These are phyloP conservation scores for Drosophila aldrichi DNA, from an alignment of 2,888 invertebrate species.

Conservation along the genomic window DNA sequence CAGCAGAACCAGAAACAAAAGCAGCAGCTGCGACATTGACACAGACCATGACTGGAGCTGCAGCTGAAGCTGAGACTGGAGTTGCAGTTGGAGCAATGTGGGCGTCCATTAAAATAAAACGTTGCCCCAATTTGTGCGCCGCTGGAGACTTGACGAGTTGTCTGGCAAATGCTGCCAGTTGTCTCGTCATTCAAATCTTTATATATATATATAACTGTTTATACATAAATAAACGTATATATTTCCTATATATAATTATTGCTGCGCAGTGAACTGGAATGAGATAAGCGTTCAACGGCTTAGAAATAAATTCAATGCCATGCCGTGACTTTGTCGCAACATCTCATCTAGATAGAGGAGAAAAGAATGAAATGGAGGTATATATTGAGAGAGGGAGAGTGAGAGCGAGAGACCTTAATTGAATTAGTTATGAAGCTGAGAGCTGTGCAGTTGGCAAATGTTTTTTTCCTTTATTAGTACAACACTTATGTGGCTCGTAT, in stretches of 20 bases:
- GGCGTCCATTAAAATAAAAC: conserved; percentile 66
- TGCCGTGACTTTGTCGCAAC: conserved; percentile 19
- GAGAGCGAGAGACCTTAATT: conserved; percentile 35
- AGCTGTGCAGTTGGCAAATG: conserved; percentile 18
- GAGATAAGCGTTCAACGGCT: conserved; percentile 61
- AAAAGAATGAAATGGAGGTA: too few relatives aligned
- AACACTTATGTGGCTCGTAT: conserved; percentile 33
- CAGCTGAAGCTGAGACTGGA: conserved; percentile 3
- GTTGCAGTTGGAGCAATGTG: conserved; percentile 44
- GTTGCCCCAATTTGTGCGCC: conserved; percentile 67
- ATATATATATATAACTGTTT: conserved; percentile 20
- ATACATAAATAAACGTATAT: conserved; percentile 7
- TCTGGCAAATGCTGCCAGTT: conserved; percentile 21
- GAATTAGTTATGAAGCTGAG: conserved; percentile 41
- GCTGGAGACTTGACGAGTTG: conserved; percentile 52
- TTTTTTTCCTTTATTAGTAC: conserved; percentile 27
- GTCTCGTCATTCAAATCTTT: conserved; percentile 34
- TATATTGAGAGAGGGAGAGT: background rate
- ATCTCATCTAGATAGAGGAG: conserved; percentile 6
- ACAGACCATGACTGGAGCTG: conserved; percentile 52
- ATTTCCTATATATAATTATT: conserved; percentile 52
- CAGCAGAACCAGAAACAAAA: conserved; percentile 39
- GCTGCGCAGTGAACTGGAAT: conserved; percentile 64
- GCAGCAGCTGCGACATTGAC: conserved; percentile 61
- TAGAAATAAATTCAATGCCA: conserved; percentile 54